Conservation (phyloP, 2,888 invertebrate species). For the Sclerodermus sp. region DNA sequence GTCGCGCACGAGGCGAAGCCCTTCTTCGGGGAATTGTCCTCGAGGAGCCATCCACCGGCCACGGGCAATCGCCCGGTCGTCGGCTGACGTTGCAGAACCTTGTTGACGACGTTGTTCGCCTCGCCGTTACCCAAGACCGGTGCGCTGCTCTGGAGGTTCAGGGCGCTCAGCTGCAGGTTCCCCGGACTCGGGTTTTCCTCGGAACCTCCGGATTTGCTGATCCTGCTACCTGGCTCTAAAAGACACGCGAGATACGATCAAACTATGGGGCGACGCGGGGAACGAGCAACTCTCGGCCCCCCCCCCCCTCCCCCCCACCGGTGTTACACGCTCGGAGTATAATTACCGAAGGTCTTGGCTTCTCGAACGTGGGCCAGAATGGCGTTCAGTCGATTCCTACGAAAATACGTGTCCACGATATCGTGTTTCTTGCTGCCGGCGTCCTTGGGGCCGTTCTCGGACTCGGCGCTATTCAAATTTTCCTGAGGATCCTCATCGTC, state of each 20-base stretch:
- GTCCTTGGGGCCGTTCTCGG: slow-evolving; percentile 14
- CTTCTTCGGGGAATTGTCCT: slow-evolving; percentile 24
- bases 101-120: slow-evolving; percentile 21
- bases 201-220: slow-evolving; percentile 51
- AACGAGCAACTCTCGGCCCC: too few relatives aligned
- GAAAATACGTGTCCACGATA: slow-evolving; percentile 50
- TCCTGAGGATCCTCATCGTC: slow-evolving; percentile 17
- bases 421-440: slow-evolving; percentile 31
- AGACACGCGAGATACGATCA: not conserved
- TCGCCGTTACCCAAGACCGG: slow-evolving; percentile 25
- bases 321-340: not conserved
- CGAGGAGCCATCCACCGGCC: slow-evolving; percentile 38
- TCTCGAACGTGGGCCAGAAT: slow-evolving; percentile 48
- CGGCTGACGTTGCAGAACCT: slow-evolving; percentile 11
- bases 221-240: slow-evolving; percentile 40
- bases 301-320: too few relatives aligned
- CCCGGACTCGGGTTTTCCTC: slow-evolving; percentile 35
- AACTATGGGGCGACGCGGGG: too few relatives aligned
- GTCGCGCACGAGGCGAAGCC: slow-evolving; percentile 10
- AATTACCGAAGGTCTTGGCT: slow-evolving; percentile 50
- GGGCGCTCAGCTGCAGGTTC: slow-evolving; percentile 38
- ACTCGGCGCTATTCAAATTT: slow-evolving; percentile 23
- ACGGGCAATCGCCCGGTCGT: slow-evolving; percentile 28
- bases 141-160: slow-evolving; percentile 45
- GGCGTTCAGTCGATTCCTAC: slow-evolving; percentile 49